These are phyloP conservation scores for Megaceryle alcyon DNA, from an alignment of 2,797 vertebrate species.

Conservation along the genomic window DNA sequence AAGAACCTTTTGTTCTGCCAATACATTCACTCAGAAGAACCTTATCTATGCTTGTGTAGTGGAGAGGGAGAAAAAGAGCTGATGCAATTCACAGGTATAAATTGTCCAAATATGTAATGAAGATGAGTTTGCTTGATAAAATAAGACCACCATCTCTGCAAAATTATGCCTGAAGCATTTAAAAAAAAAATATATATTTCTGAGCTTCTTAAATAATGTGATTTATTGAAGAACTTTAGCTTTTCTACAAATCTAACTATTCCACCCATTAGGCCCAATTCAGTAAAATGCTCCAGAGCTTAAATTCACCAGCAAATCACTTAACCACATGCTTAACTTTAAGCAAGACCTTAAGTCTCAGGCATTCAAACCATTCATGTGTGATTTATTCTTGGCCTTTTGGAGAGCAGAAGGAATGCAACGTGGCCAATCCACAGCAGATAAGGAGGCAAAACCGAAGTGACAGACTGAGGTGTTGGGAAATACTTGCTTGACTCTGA, in stretches of 20 bases:
- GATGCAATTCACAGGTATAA: neutral
- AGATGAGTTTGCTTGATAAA: conserved; percentile 11
- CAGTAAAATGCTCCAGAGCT: neutral
- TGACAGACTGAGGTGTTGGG: conserved; percentile 27
- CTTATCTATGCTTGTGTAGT: neutral
- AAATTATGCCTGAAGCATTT: neutral
- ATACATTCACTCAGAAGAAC: neutral
- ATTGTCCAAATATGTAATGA: neutral
- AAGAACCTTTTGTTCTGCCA: conserved; percentile 34
- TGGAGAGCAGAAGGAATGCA: conserved; percentile 40
- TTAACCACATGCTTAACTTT: conserved; percentile 48
- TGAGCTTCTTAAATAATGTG: neutral
- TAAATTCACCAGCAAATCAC: conserved; percentile 6
- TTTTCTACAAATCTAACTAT: neutral
- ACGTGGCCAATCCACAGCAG: neutral
- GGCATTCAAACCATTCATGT: neutral
- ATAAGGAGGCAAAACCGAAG: conserved; percentile 36
- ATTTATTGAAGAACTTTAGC: neutral
- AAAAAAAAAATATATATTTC: neutral
- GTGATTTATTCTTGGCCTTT: conserved; percentile 50
- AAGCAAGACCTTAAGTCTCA: conserved; percentile 28
- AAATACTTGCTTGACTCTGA: conserved; percentile 28
- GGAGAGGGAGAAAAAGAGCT: neutral
- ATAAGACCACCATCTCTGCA: conserved; percentile 33
- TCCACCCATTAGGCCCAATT: neutral